Evolutionary conservation across 2,113 vertebrate species (phyloP), one percentile per base, ranked within the genome.

Genomic region (Leptocoma aspasia): DNA sequence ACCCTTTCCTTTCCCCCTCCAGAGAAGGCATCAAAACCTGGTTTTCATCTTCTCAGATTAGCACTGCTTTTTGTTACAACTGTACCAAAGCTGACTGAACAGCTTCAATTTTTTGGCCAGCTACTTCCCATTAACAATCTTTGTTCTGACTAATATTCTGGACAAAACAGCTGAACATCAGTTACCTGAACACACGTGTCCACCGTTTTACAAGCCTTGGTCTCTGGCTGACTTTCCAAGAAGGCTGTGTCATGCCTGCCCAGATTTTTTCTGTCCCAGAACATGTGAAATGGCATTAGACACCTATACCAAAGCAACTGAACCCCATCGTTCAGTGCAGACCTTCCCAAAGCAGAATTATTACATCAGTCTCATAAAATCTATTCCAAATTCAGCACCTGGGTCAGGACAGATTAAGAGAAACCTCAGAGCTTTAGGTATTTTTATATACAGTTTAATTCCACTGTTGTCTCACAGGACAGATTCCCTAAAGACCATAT

Each of bases 181-280:
- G 42, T 39, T 75, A 23, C 47, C 50, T 71, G 68, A 66, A 59
- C 27, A 59, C 21, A 18, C 0, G 0, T 6, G 7, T 6, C 7
- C 21, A 33, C 8, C 26, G 42, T 47, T 81, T 59, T 8, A 66
- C 23, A 50, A 71, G 54, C 24, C 49, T 37, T 52, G 15, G 15
- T 33, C 42, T 63, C 26, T 24, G 30, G 53, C n/a, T 92, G 80
- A 26, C 60, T 68, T 73, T 19, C 59, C 50, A 78, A 59, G 30
- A 84, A 42, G 33, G 53, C 17, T 63, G 24, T 2, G 1, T 30
- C 65, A 27, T 5, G 27, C 24, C 53, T 54, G 28, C 37, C 15
- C 1, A 1, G 7, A 5, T 6, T 41, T 69, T 10, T 54, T 26
- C 33, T 53, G 68, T 26, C 19, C 47, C 86, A 73, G 50, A 54